These are phyloP conservation scores for Meloe dianella DNA, from an alignment of 2,888 invertebrate genomes.

Conservation along the genomic window DNA sequence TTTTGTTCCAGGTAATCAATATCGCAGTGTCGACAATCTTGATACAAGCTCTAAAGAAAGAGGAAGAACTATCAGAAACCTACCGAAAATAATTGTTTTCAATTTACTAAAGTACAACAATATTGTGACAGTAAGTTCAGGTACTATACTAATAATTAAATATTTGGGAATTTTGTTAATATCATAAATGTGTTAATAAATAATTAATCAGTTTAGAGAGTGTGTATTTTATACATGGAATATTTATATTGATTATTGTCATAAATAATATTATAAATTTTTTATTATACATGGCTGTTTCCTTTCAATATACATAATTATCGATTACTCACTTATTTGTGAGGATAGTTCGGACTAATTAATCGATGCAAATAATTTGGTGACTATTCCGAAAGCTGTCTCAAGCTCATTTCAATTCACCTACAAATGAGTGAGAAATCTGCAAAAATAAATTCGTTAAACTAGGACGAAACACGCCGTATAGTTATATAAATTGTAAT, in stretches of 20 bases:
- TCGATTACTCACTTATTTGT: too few species aligned
- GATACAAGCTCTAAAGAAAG: conserved; percentile 76
- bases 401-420: too few species aligned
- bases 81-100: conserved; percentile 39
- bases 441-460: too few species aligned
- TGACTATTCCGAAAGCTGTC: too few species aligned
- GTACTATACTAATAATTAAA: neutral
- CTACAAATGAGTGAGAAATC: too few species aligned
- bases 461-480: too few species aligned
- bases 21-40: conserved; percentile 73
- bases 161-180: too few species aligned
- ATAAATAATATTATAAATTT: neutral
- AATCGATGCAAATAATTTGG: too few species aligned
- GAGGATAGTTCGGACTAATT: too few species aligned
- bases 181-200: neutral
- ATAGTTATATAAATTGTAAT: too few species aligned
- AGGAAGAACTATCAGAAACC: conserved; percentile 64
- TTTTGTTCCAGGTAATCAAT: conserved; percentile 67
- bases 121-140: conserved; percentile 1
- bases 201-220: neutral
- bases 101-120: neutral
- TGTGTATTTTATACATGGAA: neutral
- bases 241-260: neutral
- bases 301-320: too few species aligned
- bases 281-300: neutral